A percentile compares a stretch with the other conserved stretches of the same genome.
Evolutionary conservation across 2,113 vertebrate genomes (phyloP).

Genomic region (Turnix velox): DNA sequence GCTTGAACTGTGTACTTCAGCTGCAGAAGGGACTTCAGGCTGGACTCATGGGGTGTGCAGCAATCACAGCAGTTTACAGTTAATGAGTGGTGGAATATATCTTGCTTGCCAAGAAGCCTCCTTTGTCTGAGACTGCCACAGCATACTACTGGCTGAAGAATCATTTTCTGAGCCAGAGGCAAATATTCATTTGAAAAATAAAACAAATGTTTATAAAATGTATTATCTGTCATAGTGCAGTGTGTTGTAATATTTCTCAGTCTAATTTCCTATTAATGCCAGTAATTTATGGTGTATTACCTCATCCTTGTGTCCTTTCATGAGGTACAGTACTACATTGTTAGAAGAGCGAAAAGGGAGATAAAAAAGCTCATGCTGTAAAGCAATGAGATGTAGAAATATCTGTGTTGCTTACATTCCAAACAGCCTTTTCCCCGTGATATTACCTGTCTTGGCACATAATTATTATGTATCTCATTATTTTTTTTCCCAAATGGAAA

Average conservation of each 20-base stretch:
- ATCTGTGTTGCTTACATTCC: neutral
- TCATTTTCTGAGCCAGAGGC: neutral
- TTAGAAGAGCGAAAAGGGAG: neutral
- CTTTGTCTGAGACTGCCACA: slow-evolving; percentile 16
- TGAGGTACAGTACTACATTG: neutral
- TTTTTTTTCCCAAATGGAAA: neutral
- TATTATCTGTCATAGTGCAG: neutral
- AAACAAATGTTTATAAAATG: neutral
- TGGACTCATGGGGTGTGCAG: neutral
- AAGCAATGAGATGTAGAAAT: neutral
- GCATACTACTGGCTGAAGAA: neutral
- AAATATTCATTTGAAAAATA: neutral
- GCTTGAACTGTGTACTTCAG: neutral
- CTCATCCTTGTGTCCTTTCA: neutral
- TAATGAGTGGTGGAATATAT: neutral
- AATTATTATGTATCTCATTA: neutral
- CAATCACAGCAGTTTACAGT: neutral
- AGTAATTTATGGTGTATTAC: neutral
- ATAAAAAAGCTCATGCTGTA: neutral
- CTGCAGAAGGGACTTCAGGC: neutral
- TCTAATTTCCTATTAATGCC: neutral
- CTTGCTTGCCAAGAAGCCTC: slow-evolving; percentile 11
- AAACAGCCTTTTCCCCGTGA: neutral
- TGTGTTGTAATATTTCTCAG: neutral
- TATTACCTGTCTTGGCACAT: neutral